Evolutionary conservation across 92 coral and sea anemone genomes (phyloP), one percentile per base, ranked within the genome.

Genomic region (Meandrina meandrites): DNA sequence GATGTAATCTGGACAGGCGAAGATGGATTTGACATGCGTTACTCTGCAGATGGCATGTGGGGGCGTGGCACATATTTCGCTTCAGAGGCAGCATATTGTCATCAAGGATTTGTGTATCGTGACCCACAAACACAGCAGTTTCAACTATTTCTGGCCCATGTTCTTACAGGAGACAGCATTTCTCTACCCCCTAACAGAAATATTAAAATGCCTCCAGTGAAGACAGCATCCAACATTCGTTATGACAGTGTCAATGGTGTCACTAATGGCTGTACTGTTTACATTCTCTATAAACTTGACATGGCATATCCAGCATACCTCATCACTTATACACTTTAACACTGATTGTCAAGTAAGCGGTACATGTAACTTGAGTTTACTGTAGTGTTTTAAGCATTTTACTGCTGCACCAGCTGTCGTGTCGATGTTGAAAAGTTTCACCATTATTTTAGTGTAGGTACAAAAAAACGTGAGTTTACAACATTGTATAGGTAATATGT

Each of bases 21-120:
- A 74, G 94, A 90, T 84, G 98, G 98, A 57, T 94, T 94, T 85
- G 98, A 94, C 84, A 90, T 94, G 96, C 94, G 98, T 0, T 90
- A 90, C 87, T 92, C 95, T 53, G 88, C 90, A 3, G 88, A 86
- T 50, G 98, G 98, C 15, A 89, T 91, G 91, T 94, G 98, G 98
- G 98, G 98, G 13, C 86, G 89, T 60, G 98, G 98, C 0, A 69
- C 93, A 16, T 94, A 94, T 87, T 94, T 94, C 60, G 98, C 98
- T 36, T 86, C 88, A 12, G 89, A 92, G 72, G 95, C 95, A 1
- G 79, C 92, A 8, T 94, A 94, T 45, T 88, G 95, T 51, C 95
- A 93, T 64, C 79, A 64, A 11, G 89, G 89, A 30, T 66, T 62
- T 57, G 80, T 82, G 50, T 30, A 77, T 80, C 69, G 76, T 28